These are phyloP conservation scores for Calycopis cecrops DNA, from an alignment of 1,140 invertebrate genomes.

Conservation along the genomic window DNA sequence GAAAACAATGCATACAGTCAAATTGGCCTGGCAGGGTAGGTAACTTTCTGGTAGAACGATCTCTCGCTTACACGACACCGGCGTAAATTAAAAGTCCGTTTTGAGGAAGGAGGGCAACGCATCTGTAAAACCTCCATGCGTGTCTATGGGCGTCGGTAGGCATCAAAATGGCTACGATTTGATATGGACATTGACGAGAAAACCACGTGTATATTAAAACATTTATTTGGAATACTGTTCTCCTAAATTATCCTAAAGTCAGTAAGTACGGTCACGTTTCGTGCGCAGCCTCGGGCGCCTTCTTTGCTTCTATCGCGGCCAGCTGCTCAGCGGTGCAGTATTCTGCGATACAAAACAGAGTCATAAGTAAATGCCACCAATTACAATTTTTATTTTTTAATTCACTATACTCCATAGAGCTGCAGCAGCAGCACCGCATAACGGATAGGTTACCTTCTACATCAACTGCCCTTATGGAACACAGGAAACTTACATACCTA, in stretches of 20 bases:
- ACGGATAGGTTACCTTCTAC: no score
- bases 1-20: no score
- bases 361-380: neutral
- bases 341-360: conserved; percentile 31
- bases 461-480: no score
- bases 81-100: no score
- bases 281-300: conserved; percentile 24
- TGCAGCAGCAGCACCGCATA: neutral
- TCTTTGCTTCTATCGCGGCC: conserved; percentile 36
- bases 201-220: conserved; percentile 33
- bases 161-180: no score
- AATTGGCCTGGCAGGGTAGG: no score
- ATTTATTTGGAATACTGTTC: conserved; percentile 62
- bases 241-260: conserved; percentile 54
- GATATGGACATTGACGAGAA: conserved; percentile 17
- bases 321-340: conserved; percentile 55
- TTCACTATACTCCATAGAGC: neutral
- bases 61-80: no score
- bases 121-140: no score
- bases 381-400: neutral
- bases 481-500: no score
- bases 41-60: no score
- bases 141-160: no score
- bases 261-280: conserved; percentile 57
- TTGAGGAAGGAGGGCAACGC: no score